Base-by-base conservation (phyloP, 2,113 vertebrate species). In the Leptocoma aspasia region DNA sequence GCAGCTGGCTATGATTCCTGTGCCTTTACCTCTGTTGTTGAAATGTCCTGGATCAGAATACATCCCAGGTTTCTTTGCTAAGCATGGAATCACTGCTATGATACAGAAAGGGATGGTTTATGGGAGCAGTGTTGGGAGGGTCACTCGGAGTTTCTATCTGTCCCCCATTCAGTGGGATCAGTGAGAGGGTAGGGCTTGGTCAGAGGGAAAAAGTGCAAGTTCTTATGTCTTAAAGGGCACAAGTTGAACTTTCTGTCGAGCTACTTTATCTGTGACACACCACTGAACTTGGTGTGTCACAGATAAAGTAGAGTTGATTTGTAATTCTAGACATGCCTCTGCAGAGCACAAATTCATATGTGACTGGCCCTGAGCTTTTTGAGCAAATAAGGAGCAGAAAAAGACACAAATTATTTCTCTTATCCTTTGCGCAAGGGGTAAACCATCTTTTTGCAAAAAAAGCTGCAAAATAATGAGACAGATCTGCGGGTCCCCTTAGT, bases 391-490 rank as follows among this genome's bases (percentile, higher is more conserved):
- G 63, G 24, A 80, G 9, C 15, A 71, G 13, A 72, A 79, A 44
- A 42, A 54, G 33, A 8, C n/a, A 13, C 0, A 0, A 66, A 50
- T 27, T 5, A 5, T 47, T 71, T 26, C 22, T 71, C 28, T 42
- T 49, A 53, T 6, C 13, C 13, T 63, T 20, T 76, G 19, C 57
- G 14, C 19, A 31, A 61, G 26, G 13, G 3, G 1, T 53, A 45
- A 20, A 23, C 12, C 16, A 68, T 27, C 5, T 45, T 56, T 64
- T 37, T 79, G 28, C 15, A 44, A 66, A 64, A 28, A 33, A 20
- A 63, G 15, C 14, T 79, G 23, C 4, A 37, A 66, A 80, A 35
- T 20, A 71, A 30, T 17, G 4, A n/a, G 52, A 9, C 9, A 45
- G 24, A 2, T 64, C 33, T 16, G 14, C 11, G 14, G 11, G 7